Conservation (phyloP, 2,888 invertebrate species). For the Conus canariensis region DNA sequence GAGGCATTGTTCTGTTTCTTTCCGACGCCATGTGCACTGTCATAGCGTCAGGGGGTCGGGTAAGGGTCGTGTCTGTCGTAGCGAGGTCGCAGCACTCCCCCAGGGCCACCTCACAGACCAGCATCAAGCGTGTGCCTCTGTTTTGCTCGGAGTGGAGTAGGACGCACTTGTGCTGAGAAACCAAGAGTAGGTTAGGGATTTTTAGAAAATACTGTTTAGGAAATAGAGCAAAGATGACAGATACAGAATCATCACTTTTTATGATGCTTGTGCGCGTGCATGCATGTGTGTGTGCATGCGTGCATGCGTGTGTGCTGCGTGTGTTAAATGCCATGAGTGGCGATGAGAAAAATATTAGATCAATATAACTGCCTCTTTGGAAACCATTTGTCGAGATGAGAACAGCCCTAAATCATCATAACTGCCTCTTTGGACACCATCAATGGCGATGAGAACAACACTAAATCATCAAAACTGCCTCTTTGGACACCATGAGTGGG, state of each 20-base stretch:
- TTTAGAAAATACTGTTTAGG: not conserved
- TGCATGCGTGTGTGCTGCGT: not conserved
- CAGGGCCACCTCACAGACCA: slow-evolving; percentile 74
- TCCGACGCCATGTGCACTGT: slow-evolving; percentile 75
- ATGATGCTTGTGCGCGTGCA: not conserved
- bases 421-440: too few species aligned
- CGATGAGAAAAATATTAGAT: too few species aligned
- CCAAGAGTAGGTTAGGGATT: not conserved
- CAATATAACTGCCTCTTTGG: too few species aligned
- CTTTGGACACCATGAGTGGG: not conserved
- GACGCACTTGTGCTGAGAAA: slow-evolving; percentile 65
- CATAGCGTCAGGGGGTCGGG: slow-evolving; percentile 70
- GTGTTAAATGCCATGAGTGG: too few species aligned
- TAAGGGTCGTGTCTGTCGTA: slow-evolving; percentile 63
- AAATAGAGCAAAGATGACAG: not conserved
- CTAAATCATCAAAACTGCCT: too few species aligned
- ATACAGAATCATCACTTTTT: too few species aligned
- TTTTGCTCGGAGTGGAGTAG: slow-evolving; percentile 70
- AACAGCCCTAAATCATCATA: too few species aligned
- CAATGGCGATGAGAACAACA: too few species aligned
- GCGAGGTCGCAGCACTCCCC: slow-evolving; percentile 65
- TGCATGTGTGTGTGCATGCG: not conserved
- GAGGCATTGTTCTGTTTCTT: slow-evolving; percentile 55
- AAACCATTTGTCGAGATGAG: too few species aligned
- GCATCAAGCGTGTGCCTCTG: slow-evolving; percentile 71